Evolutionary conservation across 1,140 invertebrate genomes (phyloP).

Genomic region (Ceratitis capitata): DNA sequence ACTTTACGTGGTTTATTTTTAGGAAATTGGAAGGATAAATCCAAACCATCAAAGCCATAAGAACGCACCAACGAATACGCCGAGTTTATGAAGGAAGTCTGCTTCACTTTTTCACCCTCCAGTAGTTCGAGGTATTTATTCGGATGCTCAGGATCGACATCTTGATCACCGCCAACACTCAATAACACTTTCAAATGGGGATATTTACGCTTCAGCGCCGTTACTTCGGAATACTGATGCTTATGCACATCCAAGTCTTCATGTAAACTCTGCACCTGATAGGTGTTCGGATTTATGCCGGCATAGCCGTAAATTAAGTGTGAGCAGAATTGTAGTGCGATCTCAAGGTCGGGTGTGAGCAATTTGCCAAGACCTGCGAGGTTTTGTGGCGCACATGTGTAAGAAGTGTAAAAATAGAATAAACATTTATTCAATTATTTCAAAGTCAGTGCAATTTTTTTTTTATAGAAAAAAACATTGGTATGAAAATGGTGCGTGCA

Average conservation of each 20-base stretch:
- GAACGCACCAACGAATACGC: slow-evolving; percentile 74
- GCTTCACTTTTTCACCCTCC: slow-evolving; percentile 75
- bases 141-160: slow-evolving; percentile 68
- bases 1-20: slow-evolving; percentile 79
- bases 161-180: slow-evolving; percentile 78
- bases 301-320: slow-evolving; percentile 89
- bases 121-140: slow-evolving; percentile 67
- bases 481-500: background rate
- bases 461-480: background rate
- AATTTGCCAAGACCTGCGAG: slow-evolving; percentile 79
- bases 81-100: slow-evolving; percentile 79
- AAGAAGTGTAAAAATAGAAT: background rate
- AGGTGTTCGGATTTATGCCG: slow-evolving; percentile 75
- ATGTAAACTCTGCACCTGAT: slow-evolving; percentile 75
- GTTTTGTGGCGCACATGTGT: background rate
- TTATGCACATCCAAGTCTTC: slow-evolving; percentile 77
- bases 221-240: slow-evolving; percentile 76
- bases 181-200: slow-evolving; percentile 79
- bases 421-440: background rate
- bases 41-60: slow-evolving; percentile 84
- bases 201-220: slow-evolving; percentile 75
- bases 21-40: slow-evolving; percentile 87
- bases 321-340: slow-evolving; percentile 80
- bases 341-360: slow-evolving; percentile 77
- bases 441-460: background rate